Conservation (phyloP, 2,113 vertebrate species). For the Spea bombifrons region DNA sequence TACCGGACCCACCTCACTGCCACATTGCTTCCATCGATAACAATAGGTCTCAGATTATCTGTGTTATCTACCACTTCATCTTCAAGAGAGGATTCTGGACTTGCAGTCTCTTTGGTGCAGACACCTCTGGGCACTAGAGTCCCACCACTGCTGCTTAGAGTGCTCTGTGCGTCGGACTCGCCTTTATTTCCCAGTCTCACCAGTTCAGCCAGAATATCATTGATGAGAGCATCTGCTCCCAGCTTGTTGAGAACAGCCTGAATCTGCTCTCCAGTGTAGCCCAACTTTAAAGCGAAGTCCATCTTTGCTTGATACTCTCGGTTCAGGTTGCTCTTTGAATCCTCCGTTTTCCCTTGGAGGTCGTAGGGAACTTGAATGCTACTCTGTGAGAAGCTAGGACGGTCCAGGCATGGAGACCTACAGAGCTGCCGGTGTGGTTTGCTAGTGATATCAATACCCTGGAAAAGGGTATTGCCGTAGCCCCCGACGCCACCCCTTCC, state of each 20-base stretch:
- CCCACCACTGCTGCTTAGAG: slow-evolving; percentile 53
- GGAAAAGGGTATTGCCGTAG: slow-evolving; percentile 57
- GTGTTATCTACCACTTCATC: slow-evolving; percentile 82
- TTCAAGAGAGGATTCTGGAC: slow-evolving; percentile 87
- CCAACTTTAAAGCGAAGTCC: slow-evolving; percentile 96
- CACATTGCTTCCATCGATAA: slow-evolving; percentile 95
- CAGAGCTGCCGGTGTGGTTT: slow-evolving; percentile 94
- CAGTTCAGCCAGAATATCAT: slow-evolving; percentile 91
- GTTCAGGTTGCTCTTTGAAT: slow-evolving; percentile 63
- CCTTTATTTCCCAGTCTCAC: slow-evolving; percentile 92
- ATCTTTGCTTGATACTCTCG: slow-evolving; percentile 93
- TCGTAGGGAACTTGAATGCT: slow-evolving; percentile 79
- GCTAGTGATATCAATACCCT: slow-evolving; percentile 70
- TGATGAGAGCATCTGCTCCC: slow-evolving; percentile 88
- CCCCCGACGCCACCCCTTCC: slow-evolving; percentile 50
- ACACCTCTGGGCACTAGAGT: slow-evolving; percentile 65
- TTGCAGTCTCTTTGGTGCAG: slow-evolving; percentile 77
- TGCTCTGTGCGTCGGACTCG: slow-evolving; percentile 78
- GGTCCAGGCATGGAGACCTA: slow-evolving; percentile 90
- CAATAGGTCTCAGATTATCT: slow-evolving; percentile 90
- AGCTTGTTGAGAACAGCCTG: slow-evolving; percentile 89
- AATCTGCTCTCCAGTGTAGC: slow-evolving; percentile 92
- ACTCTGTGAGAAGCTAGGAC: slow-evolving; percentile 92
- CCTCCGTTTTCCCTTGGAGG: slow-evolving; percentile 68
- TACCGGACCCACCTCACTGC: slow-evolving; percentile 86